A percentile compares a stretch with the other conserved stretches of the same genome.
These are phyloP conservation scores for Copsychus sechellarum DNA, from an alignment of 2,113 vertebrate genomes.

Conservation along the genomic window DNA sequence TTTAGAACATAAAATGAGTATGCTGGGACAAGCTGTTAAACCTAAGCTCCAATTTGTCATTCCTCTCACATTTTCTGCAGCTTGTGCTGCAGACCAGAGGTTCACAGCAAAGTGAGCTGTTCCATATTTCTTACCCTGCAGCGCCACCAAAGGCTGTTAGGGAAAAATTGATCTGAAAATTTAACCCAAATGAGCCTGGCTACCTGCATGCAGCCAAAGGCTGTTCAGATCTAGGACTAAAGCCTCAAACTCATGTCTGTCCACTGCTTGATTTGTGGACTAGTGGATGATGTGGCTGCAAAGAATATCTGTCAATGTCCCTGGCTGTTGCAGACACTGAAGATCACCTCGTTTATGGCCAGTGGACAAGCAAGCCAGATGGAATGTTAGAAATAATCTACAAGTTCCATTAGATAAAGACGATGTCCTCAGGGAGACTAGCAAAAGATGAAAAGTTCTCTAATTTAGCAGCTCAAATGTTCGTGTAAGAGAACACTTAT, in stretches of 20 bases:
- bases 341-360: background rate
- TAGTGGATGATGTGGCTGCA: background rate
- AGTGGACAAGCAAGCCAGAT: background rate
- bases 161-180: background rate
- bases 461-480: background rate
- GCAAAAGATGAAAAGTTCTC: background rate
- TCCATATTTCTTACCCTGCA: conserved; percentile 62
- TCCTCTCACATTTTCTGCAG: conserved; percentile 6
- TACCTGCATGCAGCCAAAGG: background rate
- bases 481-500: background rate
- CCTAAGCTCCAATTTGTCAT: conserved; percentile 18
- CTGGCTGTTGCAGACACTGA: background rate
- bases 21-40: conserved; percentile 14
- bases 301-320: background rate
- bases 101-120: background rate
- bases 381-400: background rate
- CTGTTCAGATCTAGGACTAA: background rate
- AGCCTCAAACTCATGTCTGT: background rate
- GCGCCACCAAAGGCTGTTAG: conserved; percentile 42
- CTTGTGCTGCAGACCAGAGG: background rate
- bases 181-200: background rate
- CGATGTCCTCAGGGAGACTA: background rate
- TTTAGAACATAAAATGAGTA: conserved; percentile 13
- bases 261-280: background rate
- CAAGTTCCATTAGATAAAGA: background rate